These are phyloP conservation scores for Schizaphis graminum DNA, from an alignment of 2,888 invertebrate species.

Conservation along the genomic window DNA sequence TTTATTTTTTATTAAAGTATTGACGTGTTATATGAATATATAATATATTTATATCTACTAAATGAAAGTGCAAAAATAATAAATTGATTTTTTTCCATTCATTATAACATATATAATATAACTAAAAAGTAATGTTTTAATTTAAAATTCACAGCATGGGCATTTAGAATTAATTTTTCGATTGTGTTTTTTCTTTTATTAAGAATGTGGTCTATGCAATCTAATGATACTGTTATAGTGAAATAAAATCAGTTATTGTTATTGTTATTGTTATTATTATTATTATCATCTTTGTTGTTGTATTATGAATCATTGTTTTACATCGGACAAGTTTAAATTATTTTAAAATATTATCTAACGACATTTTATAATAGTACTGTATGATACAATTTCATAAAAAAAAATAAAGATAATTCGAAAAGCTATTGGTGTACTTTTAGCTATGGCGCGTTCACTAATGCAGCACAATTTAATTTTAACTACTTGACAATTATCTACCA, in stretches of 20 bases:
- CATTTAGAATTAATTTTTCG: conserved; percentile 17
- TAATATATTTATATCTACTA: not conserved
- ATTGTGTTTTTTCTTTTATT: conserved; percentile 18
- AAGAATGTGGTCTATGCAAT: conserved; percentile 31
- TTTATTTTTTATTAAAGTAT: not conserved
- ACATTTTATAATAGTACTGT: not conserved
- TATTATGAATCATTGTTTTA: conserved; percentile 41
- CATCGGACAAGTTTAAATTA: conserved; percentile 10
- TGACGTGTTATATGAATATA: not conserved
- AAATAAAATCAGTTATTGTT: conserved; percentile 38
- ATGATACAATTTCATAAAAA: not conserved
- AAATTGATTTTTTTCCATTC: not conserved
- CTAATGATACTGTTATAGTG: conserved; percentile 28
- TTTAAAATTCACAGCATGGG: conserved; percentile 42
- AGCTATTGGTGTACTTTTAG: not conserved
- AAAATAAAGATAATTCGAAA: not conserved
- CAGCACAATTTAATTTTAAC: not conserved
- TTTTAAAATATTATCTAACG: conserved; percentile 31
- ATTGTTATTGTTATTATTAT: not conserved
- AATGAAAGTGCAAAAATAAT: not conserved
- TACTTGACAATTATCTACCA: not conserved
- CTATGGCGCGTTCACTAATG: not conserved
- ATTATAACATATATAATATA: not conserved
- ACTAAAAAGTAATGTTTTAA: not conserved
- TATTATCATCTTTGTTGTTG: not conserved